phyloP scores from a whole-genome alignment of 1,140 invertebrate species.

The Catajapyx aquilonaris region DNA sequence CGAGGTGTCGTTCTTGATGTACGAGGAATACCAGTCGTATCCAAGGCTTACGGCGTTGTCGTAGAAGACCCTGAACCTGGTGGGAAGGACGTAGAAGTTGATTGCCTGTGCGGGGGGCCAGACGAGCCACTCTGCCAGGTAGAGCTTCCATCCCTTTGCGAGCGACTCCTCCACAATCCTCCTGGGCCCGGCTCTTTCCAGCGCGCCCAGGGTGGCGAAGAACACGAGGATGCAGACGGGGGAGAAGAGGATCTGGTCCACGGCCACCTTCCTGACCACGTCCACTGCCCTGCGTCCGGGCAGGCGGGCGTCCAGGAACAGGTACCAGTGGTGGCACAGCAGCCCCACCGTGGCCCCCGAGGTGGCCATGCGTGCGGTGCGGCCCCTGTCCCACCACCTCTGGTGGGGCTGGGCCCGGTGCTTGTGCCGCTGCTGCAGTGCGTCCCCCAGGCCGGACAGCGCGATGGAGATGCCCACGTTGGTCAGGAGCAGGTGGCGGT shows the following conservation, averaged over 20 bases:
- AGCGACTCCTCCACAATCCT: conserved; percentile 49
- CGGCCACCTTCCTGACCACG: conserved; percentile 61
- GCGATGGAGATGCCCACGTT: conserved; percentile 62
- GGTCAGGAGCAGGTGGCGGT: conserved; percentile 55
- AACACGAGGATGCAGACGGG: conserved; percentile 62
- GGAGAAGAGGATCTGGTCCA: conserved; percentile 75
- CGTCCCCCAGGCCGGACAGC: conserved; percentile 55
- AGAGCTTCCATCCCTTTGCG: conserved; percentile 55
- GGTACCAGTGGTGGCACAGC: conserved; percentile 73
- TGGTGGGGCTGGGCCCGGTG: conserved; percentile 37
- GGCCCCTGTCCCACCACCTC: conserved; percentile 34
- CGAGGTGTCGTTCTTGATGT: conserved; percentile 62
- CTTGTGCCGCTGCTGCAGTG: conserved; percentile 49
- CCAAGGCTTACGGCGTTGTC: conserved; percentile 76
- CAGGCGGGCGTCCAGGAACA: conserved; percentile 40
- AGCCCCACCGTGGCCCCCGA: conserved; percentile 57
- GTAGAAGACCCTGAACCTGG: conserved; percentile 64
- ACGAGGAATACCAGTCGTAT: conserved; percentile 80
- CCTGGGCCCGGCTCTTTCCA: conserved; percentile 38
- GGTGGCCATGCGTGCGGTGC: conserved; percentile 56
- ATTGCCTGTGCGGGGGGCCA: conserved; percentile 62
- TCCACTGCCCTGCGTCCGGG: conserved; percentile 41
- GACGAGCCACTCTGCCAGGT: conserved; percentile 56
- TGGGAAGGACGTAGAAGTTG: conserved; percentile 75
- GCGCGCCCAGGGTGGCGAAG: conserved; percentile 48